Evolutionary conservation across 2,888 invertebrate species (phyloP), one percentile per base, ranked within the genome.

Genomic region (Notodonta ziczac): DNA sequence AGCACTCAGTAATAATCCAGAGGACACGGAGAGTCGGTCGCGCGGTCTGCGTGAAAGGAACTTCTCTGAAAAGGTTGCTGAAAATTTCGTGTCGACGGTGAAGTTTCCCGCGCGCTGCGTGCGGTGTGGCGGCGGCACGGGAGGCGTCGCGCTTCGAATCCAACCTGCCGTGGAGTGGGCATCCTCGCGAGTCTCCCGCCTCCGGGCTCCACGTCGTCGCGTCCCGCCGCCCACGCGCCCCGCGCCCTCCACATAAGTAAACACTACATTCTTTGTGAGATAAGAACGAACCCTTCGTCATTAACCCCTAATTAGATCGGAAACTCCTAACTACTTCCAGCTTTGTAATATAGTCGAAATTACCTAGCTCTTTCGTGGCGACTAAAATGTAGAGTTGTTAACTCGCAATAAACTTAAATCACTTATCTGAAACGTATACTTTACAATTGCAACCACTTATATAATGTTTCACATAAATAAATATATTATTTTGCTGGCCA

Each of bases 91-190:
- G 16, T 14, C 50, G 14, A 4, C n/a, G 14, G 75, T 67, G 69
- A 71, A 74, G 62, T 76, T 81, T 81, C 77, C 76, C 80, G 78
- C 74, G 74, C 60, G 60, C 51, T 64, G 72, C 67, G 74, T 66
- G 67, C 61, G 63, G 59, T 65, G 61, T 61, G 57, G 61, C 55
- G 60, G 58, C 66, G 35, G 35, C 35, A 0, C 78, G 78, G 78
- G 82, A 86, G 79, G 89, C 91, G 91, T 87, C 89, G 82, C 86
- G 82, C 85, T 79, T 71, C 85, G 81, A 74, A 76, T 79, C 82
- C 81, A 81, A 82, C 84, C 81, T 80, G 79, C 76, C 77, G 85
- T 80, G 72, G 82, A 90, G 87, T 87, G 88, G 81, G 80, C 81
- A 83, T 84, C 84, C 81, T 84, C 80, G 80, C 70, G 67, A 67